Base-by-base conservation (phyloP, 2,797 vertebrate species). In the Sardinella longiceps region DNA sequence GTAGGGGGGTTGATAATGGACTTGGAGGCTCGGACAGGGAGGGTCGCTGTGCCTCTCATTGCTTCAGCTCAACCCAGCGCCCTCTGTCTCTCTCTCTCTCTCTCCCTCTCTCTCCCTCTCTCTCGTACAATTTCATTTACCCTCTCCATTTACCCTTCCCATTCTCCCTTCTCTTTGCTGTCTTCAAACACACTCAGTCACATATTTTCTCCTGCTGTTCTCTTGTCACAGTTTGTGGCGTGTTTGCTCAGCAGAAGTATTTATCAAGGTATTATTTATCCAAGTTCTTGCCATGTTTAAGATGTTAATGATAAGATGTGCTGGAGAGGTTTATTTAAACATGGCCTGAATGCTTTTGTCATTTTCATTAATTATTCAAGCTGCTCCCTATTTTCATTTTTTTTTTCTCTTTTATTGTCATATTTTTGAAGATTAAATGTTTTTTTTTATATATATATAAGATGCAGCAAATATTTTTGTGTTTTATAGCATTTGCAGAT, bases 261-360 rank as follows among this genome's bases (percentile, higher is more conserved):
- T 63, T 60, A 83, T 60, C 43, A 23, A 82, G 37, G 66, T 63
- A 7, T 85, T 58, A 83, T 74, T 82, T 43, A 43, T 30, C 20
- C 20, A 58, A 70, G 60, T 83, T 43, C 43, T 33, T 48, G 46
- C 43, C 51, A 14, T 77, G 83, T 66, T 48, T 85, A 66, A 83
- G 81, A 83, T 84, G 50, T 85, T 63, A 30, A 15, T 9, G 18
- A 33, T 74, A 43, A 63, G 20, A 7, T 43, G 39, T 80, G 80
- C 83, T 70, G 23, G 23, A 11, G 25, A 82, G 82, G 81, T 66
- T 80, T 80, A 70, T 84, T 60, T 84, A 77, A 85, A 85, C 28
- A 84, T n/a, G n/a, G n/a, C 70, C 70, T 77, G 70, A 74, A 45
- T 80, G 80, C 18, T 20, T 86, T 83, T 25, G 46, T 80, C 20